Conservation (phyloP, 2,888 invertebrate genomes). For the Drosophila histrio region DNA sequence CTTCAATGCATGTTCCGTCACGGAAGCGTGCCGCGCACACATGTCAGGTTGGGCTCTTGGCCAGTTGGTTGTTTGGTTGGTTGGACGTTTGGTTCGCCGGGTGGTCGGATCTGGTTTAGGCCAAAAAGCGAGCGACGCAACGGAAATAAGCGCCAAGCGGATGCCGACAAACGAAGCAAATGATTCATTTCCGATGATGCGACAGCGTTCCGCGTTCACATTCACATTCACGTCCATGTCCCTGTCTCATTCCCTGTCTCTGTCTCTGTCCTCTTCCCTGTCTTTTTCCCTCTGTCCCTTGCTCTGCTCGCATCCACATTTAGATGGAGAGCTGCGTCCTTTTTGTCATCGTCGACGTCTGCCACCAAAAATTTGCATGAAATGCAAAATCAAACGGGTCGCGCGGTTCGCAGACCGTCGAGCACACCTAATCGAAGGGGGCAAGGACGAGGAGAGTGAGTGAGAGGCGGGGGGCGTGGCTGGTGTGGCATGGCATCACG, state of each 20-base stretch:
- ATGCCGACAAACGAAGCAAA: constrained; percentile 84
- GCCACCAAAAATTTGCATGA: constrained; percentile 76
- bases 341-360: constrained; percentile 46
- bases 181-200: constrained; percentile 84
- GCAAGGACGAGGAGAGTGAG: neutral
- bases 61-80: constrained; percentile 14
- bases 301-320: neutral
- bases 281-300: neutral
- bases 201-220: constrained; percentile 62
- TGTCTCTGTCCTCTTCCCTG: neutral
- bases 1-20: constrained; percentile 62
- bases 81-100: neutral
- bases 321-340: constrained; percentile 10
- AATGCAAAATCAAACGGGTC: constrained; percentile 72
- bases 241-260: neutral
- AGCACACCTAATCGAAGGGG: constrained; percentile 22
- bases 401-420: constrained; percentile 17
- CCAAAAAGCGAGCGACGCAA: constrained; percentile 70
- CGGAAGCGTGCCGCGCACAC: constrained; percentile 79
- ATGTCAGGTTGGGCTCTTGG: constrained; percentile 58
- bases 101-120: constrained; percentile 57
- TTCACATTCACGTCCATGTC: constrained; percentile 24
- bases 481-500: constrained; percentile 44
- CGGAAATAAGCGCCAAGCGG: constrained; percentile 83
- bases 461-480: neutral